phyloP scores from a whole-genome alignment of 1,140 invertebrate species.

The Chymomyza costata region DNA sequence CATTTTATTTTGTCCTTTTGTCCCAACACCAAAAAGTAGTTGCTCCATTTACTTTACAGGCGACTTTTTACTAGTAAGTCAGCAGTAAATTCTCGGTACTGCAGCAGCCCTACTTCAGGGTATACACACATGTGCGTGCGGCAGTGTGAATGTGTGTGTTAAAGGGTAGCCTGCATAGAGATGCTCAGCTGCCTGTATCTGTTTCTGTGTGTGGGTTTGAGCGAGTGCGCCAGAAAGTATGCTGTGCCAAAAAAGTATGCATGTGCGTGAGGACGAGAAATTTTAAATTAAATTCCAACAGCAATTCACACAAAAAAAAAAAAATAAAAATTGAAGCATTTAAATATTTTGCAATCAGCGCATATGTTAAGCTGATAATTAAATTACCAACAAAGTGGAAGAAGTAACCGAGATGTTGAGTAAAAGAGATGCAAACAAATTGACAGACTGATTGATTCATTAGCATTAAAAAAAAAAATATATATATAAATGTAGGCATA shows the following conservation, averaged over 20 bases:
- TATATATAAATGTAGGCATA: not conserved
- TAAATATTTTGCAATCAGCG: slow-evolving; percentile 41
- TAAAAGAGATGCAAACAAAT: too few relatives aligned
- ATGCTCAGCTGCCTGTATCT: slow-evolving; percentile 6
- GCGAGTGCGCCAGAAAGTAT: slow-evolving; percentile 6
- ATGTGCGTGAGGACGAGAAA: slow-evolving; percentile 28
- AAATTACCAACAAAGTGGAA: slow-evolving; percentile 17
- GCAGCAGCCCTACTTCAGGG: too few relatives aligned
- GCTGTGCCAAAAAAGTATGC: slow-evolving; percentile 48
- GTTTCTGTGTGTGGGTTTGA: slow-evolving; percentile 6
- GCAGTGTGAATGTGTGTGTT: slow-evolving; percentile 1
- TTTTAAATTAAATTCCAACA: slow-evolving; percentile 55
- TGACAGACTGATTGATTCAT: slow-evolving; percentile 8
- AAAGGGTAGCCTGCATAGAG: slow-evolving; percentile 5
- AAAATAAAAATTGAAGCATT: slow-evolving; percentile 13
- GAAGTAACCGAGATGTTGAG: too few relatives aligned
- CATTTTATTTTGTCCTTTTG: too few relatives aligned
- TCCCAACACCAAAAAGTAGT: too few relatives aligned
- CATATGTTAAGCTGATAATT: slow-evolving; percentile 13
- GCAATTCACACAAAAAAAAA: slow-evolving; percentile 25
- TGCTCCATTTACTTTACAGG: too few relatives aligned
- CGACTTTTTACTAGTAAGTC: too few relatives aligned
- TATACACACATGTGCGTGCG: too few relatives aligned
- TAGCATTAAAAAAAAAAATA: slow-evolving; percentile 6
- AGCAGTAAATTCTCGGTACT: too few relatives aligned